Conservation (phyloP, 1,140 invertebrate species). For the Drosophila eugracilis region DNA sequence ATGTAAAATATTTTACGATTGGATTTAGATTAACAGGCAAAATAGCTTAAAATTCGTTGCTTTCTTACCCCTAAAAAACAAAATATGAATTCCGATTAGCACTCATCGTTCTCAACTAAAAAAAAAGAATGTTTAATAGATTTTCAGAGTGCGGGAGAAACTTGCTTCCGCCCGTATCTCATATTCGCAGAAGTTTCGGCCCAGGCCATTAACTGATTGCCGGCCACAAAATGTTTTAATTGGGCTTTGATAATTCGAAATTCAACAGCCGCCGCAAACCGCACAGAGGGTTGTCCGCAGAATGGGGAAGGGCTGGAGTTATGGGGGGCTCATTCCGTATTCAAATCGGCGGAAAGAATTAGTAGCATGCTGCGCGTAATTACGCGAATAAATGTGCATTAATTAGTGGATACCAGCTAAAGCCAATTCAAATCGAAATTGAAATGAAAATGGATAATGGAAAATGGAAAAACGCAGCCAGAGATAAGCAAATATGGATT, state of each 20-base stretch:
- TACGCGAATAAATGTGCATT: conserved; percentile 16
- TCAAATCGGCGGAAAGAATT: background rate
- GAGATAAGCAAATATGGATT: conserved; percentile 19
- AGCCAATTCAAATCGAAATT: conserved; percentile 7
- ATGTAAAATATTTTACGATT: too few relatives aligned
- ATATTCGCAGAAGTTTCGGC: background rate
- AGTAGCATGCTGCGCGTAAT: conserved; percentile 3
- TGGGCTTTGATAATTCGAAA: conserved; percentile 6
- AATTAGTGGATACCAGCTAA: conserved; percentile 6
- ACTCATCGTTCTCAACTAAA: too few relatives aligned
- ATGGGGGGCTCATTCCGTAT: background rate
- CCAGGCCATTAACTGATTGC: conserved; percentile 6
- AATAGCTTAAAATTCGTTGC: too few relatives aligned
- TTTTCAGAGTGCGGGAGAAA: background rate
- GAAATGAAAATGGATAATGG: too few relatives aligned
- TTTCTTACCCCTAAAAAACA: too few relatives aligned
- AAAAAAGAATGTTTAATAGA: too few relatives aligned
- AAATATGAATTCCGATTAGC: too few relatives aligned
- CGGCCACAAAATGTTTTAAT: conserved; percentile 21
- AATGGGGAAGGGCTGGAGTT: background rate
- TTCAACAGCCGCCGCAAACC: conserved; percentile 6
- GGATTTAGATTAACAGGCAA: too few relatives aligned
- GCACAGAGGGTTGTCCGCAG: conserved; percentile 1
- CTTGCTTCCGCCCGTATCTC: background rate
- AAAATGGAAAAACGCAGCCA: conserved; percentile 4